Evolutionary conservation across 1,140 invertebrate genomes (phyloP).

Genomic region (Panagrolaimus sp.): DNA sequence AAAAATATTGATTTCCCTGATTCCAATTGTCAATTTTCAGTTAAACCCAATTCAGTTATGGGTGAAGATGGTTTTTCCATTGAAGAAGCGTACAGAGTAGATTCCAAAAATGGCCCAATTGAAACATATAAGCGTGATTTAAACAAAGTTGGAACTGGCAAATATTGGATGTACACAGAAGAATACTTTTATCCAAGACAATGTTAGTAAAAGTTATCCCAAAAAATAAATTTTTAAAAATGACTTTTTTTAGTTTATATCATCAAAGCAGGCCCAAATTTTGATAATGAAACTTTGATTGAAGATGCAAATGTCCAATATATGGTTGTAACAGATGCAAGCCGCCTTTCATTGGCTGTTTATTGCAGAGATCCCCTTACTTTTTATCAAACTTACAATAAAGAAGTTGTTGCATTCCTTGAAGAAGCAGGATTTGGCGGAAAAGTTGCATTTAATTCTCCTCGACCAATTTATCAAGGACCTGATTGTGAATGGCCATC

Average conservation of each 20-base stretch:
- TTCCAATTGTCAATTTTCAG: constrained; percentile 32
- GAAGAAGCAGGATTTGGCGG: constrained; percentile 55
- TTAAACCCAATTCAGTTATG: constrained; percentile 57
- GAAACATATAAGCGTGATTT: constrained; percentile 59
- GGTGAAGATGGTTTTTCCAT: constrained; percentile 59
- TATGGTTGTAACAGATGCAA: constrained; percentile 56
- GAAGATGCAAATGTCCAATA: constrained; percentile 50
- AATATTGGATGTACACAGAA: constrained; percentile 60
- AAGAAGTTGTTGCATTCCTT: constrained; percentile 54
- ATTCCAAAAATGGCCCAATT: constrained; percentile 57
- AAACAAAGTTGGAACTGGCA: constrained; percentile 58
- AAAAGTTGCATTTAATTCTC: constrained; percentile 58
- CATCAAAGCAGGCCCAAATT: constrained; percentile 56
- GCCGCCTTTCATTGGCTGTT: constrained; percentile 53
- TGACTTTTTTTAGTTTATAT: constrained; percentile 53
- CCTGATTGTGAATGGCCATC: constrained; percentile 59
- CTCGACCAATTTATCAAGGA: constrained; percentile 57
- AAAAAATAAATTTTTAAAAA: background rate
- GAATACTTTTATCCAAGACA: constrained; percentile 59
- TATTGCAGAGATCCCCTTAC: constrained; percentile 55
- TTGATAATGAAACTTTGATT: constrained; percentile 49
- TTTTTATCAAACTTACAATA: constrained; percentile 59
- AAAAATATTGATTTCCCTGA: constrained; percentile 9
- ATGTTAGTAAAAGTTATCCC: constrained; percentile 39
- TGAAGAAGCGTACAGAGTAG: constrained; percentile 55